A percentile compares a stretch with the other conserved stretches of the same genome.
Conservation (phyloP, 2,888 invertebrate genomes). For the Orthosia cruda region DNA sequence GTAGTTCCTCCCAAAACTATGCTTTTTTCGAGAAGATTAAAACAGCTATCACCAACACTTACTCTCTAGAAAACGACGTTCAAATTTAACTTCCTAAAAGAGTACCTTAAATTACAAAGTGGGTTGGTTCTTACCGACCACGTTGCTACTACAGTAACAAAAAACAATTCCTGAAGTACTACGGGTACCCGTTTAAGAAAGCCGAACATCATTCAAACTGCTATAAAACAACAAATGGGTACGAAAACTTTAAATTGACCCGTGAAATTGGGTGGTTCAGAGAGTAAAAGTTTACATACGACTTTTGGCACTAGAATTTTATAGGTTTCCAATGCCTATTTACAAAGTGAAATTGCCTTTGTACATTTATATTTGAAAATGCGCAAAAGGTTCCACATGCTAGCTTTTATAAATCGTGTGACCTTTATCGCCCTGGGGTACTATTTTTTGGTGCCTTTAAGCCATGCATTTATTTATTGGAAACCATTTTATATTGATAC, state of each 20-base stretch:
- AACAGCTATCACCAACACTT: neutral
- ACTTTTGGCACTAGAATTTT: constrained; percentile 32
- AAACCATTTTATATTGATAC: neutral
- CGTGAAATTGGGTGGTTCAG: constrained; percentile 17
- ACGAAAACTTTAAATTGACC: constrained; percentile 49
- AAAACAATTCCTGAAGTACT: neutral
- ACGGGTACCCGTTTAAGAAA: constrained; percentile 2
- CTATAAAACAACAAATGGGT: constrained; percentile 30
- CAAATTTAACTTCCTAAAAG: neutral
- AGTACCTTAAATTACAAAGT: constrained; percentile 9
- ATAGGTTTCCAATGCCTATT: constrained; percentile 18
- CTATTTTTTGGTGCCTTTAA: neutral
- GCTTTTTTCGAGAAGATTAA: neutral
- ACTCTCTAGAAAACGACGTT: neutral
- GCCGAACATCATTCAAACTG: constrained; percentile 26
- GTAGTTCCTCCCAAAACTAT: neutral
- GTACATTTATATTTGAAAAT: neutral
- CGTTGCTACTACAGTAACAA: neutral
- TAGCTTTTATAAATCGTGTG: neutral
- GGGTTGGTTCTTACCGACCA: neutral
- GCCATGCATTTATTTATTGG: neutral
- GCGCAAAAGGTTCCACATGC: neutral
- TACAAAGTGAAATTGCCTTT: constrained; percentile 1
- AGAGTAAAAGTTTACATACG: constrained; percentile 33
- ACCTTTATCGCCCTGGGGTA: too few species aligned